A percentile compares a stretch with the other conserved stretches of the same genome.
phyloP scores from a whole-genome alignment of 2,888 invertebrate species.

The Amorpha juglandis region DNA sequence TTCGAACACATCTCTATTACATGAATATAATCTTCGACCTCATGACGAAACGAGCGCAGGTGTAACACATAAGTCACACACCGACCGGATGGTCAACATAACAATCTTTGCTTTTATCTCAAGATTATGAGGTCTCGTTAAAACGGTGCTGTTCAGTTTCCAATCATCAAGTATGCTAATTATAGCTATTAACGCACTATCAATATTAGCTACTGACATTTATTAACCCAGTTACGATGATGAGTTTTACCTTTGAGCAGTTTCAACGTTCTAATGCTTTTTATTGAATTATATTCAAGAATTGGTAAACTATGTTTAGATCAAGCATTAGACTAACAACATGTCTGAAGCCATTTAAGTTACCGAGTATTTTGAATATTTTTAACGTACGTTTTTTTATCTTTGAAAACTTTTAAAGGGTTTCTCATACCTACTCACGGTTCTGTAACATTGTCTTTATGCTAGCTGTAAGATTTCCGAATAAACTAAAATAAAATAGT shows the following conservation, averaged over 20 bases:
- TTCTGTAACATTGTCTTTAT: too few species aligned
- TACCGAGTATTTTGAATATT: too few species aligned
- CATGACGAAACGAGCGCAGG: neutral
- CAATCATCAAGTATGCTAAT: conserved; percentile 22
- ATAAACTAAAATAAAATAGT: too few species aligned
- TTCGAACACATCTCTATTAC: neutral
- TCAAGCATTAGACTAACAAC: too few species aligned
- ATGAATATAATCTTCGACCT: neutral
- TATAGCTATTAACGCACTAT: conserved; percentile 8
- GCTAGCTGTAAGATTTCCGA: too few species aligned
- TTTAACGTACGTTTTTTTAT: too few species aligned
- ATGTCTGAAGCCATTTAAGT: too few species aligned
- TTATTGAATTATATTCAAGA: neutral
- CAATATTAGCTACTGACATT: conserved; percentile 14
- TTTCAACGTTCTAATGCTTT: neutral
- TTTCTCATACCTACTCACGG: too few species aligned
- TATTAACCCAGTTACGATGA: conserved; percentile 17
- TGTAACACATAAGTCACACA: conserved; percentile 17
- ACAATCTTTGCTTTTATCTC: conserved; percentile 4
- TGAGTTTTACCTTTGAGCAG: neutral
- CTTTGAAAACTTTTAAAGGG: too few species aligned
- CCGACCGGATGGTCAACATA: conserved; percentile 13
- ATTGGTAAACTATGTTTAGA: too few species aligned
- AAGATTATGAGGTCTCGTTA: conserved; percentile 8
- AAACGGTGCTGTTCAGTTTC: conserved; percentile 10